These are phyloP conservation scores for Scrobipalpa costella DNA, from an alignment of 2,888 invertebrate genomes.

Conservation along the genomic window DNA sequence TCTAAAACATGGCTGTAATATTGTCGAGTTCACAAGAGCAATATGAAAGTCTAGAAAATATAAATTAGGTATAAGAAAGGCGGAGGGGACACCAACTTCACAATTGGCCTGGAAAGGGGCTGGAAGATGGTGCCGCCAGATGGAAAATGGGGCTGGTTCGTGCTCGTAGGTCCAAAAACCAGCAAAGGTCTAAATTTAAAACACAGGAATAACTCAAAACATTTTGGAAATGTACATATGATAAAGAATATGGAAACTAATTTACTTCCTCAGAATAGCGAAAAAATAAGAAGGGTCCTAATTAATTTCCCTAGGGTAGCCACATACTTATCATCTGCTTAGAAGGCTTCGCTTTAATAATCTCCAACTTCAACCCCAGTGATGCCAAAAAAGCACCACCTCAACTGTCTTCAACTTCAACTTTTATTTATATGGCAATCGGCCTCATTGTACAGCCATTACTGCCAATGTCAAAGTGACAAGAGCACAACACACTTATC, in stretches of 20 bases:
- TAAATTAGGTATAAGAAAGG: conserved; percentile 43
- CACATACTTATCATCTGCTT: neutral
- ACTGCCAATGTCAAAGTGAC: no score
- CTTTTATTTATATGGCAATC: no score
- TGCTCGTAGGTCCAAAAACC: conserved; percentile 81
- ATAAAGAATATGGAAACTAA: no score
- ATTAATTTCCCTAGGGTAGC: no score
- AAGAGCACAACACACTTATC: no score
- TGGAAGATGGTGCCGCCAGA: conserved; percentile 91
- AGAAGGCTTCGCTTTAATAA: neutral
- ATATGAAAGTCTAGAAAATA: neutral
- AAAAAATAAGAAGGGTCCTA: no score
- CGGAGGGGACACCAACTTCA: conserved; percentile 57
- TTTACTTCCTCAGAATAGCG: no score
- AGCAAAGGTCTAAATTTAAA: neutral
- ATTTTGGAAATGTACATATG: neutral
- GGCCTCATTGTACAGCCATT: no score
- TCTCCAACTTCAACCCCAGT: no score
- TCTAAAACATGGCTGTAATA: neutral
- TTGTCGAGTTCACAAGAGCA: neutral
- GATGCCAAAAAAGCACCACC: no score
- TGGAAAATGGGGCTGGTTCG: conserved; percentile 93
- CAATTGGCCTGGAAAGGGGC: conserved; percentile 61
- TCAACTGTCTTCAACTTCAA: no score
- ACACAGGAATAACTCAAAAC: no score